A percentile compares a stretch with the other conserved stretches of the same genome.
Conservation (phyloP, 2,797 vertebrate species). For the Anableps anableps region DNA sequence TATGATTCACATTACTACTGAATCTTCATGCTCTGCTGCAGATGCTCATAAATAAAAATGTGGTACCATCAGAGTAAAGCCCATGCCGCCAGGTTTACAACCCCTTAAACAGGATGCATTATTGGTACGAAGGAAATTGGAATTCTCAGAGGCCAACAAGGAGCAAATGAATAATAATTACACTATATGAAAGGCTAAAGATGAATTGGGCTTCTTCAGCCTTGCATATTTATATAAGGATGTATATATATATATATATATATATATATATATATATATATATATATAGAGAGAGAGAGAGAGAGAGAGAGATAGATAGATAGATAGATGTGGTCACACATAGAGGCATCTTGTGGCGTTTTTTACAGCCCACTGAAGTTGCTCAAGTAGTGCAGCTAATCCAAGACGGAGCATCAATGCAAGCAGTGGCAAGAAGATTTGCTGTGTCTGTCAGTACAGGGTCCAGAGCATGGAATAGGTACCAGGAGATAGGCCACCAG, state of each 20-base stretch:
- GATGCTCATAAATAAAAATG: slow-evolving; percentile 57
- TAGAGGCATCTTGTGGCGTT: no score
- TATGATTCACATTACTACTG: slow-evolving; percentile 52
- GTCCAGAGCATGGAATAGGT: no score
- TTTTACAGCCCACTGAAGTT: no score
- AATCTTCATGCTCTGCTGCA: slow-evolving; percentile 41
- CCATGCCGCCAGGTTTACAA: background rate
- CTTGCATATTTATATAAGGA: background rate
- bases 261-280: no score
- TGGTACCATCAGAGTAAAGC: slow-evolving; percentile 9
- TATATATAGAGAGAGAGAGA: no score
- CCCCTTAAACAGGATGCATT: slow-evolving; percentile 9
- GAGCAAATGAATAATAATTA: slow-evolving; percentile 1
- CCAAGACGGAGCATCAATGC: no score
- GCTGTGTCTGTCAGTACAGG: no score
- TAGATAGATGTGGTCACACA: no score
- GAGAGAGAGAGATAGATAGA: no score
- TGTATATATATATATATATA: background rate
- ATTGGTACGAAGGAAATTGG: slow-evolving; percentile 9
- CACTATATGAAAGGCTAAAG: background rate
- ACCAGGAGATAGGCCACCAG: no score
- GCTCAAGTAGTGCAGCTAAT: no score
- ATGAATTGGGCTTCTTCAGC: background rate
- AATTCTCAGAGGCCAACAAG: slow-evolving; percentile 11
- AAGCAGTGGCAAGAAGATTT: no score